phyloP scores from a whole-genome alignment of 2,888 invertebrate genomes.

The Caenorhabditis afra region DNA sequence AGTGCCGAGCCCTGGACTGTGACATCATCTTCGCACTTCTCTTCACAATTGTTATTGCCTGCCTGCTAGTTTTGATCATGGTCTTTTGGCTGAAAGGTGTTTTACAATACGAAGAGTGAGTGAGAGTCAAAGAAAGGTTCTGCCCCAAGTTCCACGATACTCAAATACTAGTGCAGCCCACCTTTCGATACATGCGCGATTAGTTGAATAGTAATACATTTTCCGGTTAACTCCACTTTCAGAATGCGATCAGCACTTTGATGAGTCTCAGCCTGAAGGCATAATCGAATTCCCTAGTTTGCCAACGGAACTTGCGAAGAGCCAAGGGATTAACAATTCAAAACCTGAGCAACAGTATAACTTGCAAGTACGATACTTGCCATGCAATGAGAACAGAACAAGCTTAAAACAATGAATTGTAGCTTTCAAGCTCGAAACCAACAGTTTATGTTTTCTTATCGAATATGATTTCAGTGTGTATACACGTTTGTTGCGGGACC shows the following conservation, averaged over 20 bases:
- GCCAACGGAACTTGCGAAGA: slow-evolving; percentile 61
- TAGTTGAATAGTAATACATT: neutral
- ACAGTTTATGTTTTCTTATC: no score
- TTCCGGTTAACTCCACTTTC: slow-evolving; percentile 22
- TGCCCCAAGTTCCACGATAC: no score
- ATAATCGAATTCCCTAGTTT: slow-evolving; percentile 75
- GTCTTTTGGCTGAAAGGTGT: slow-evolving; percentile 80
- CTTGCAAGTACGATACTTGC: slow-evolving; percentile 50
- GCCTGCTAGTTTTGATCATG: slow-evolving; percentile 78
- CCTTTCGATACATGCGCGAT: slow-evolving; percentile 24
- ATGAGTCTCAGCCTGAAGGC: slow-evolving; percentile 68
- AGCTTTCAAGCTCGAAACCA: no score
- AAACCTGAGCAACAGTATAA: slow-evolving; percentile 53
- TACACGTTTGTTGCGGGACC: slow-evolving; percentile 82
- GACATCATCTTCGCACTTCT: slow-evolving; percentile 80
- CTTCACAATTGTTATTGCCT: slow-evolving; percentile 78
- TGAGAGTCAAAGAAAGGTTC: no score
- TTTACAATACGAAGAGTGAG: slow-evolving; percentile 79
- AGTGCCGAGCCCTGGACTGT: slow-evolving; percentile 79
- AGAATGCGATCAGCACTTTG: slow-evolving; percentile 79
- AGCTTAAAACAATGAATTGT: no score
- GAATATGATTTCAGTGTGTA: slow-evolving; percentile 79
- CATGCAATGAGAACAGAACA: neutral
- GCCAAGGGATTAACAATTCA: slow-evolving; percentile 40
- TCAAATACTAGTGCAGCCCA: slow-evolving; percentile 4